Conservation (phyloP, 2,888 invertebrate species). For the Clusia tigrina region DNA sequence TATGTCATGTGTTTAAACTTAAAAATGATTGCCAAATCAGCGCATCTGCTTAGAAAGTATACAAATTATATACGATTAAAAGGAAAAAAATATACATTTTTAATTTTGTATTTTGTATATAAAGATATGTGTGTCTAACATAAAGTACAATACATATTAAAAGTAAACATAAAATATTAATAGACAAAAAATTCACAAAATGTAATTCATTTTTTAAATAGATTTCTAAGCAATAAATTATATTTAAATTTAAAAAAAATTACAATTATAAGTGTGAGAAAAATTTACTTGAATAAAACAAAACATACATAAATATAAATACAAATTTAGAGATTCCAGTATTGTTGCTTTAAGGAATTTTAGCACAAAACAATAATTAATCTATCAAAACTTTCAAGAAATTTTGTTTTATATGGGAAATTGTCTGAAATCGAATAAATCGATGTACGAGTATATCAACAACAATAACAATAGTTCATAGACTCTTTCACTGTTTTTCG, state of each 20-base stretch:
- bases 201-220: neutral
- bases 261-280: neutral
- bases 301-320: too few relatives aligned
- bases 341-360: too few relatives aligned
- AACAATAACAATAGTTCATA: too few relatives aligned
- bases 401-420: too few relatives aligned
- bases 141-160: neutral
- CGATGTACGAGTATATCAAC: too few relatives aligned
- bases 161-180: neutral
- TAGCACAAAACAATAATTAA: too few relatives aligned
- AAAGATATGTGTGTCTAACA: neutral
- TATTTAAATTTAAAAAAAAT: neutral
- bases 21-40: neutral
- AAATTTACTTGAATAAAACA: too few relatives aligned
- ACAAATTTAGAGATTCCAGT: neutral
- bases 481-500: too few relatives aligned
- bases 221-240: conserved; percentile 1
- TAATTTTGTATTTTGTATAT: neutral
- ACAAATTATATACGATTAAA: neutral
- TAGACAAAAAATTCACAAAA: neutral
- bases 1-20: neutral
- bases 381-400: too few relatives aligned
- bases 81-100: conserved; percentile 4
- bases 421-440: too few relatives aligned
- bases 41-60: neutral